Evolutionary conservation across 2,888 invertebrate genomes (phyloP), one percentile per base, ranked within the genome.

Genomic region (Dioctria linearis): DNA sequence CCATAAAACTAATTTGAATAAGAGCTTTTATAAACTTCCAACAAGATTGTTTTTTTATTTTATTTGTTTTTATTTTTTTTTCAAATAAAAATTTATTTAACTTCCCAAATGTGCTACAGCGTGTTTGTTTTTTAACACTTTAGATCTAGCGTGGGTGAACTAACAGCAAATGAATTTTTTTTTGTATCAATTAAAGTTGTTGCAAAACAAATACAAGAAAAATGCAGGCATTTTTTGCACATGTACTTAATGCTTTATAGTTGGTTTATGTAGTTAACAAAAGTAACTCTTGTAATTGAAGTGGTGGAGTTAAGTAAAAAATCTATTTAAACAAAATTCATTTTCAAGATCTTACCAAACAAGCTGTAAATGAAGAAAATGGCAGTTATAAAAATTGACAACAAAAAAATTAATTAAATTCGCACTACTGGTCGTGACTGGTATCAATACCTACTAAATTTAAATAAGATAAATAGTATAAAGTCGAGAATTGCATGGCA

Each of bases 321-420:
- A 75, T 59, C 8, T 8, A 25, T 13, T 13, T 11, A n/a, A 9
- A 5, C 42, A 42, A 46, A 46, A 49, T 42, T 25, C 37, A 39
- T 69, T 75, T 75, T 43, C 43, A 42, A 42, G 4, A n/a, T n/a
- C 1, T 54, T 11, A 4, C 3, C 6, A 54, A 54, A 46, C 5
- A 54, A 54, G 11, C 54, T 11, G 11, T 54, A n/a, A 2, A 54
- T 4, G 54, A 54, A n/a, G 11, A 3, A 54, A n/a, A 54, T 57
- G 59, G 59, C 11, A 13, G 13, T 37, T 9, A 4, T 25, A 25
- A 25, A 25, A 25, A 25, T 25, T 25, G 25, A 25, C 25, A 25
- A 25, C 25, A 25, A 59, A 59, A 75, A 75, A 75, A 75, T 75
- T 75, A 75, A 75, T 75, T 75, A 75, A 75, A 59, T 75, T 75